phyloP scores from a whole-genome alignment of 2,113 vertebrate species.

The Hippocampus abdominalis region DNA sequence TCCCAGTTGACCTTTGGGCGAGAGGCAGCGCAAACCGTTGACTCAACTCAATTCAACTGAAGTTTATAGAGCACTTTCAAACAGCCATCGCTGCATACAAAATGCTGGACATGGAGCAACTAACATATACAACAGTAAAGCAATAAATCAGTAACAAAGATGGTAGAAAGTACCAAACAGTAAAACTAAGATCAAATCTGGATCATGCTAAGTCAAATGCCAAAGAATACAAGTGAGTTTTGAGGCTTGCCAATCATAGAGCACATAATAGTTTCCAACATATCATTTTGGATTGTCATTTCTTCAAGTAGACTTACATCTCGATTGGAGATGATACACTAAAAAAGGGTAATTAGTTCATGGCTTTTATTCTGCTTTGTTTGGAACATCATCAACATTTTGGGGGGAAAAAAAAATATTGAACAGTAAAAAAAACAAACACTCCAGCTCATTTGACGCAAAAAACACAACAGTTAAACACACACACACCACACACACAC shows the following conservation, averaged over 20 bases:
- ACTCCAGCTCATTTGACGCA: conserved; percentile 33
- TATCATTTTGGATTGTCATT: neutral
- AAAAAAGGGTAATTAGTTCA: neutral
- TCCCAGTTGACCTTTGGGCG: too few species aligned
- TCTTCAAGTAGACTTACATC: conserved; percentile 6
- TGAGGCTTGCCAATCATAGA: neutral
- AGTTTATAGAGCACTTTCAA: too few species aligned
- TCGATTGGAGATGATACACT: conserved; percentile 2
- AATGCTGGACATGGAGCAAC: too few species aligned
- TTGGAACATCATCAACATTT: conserved; percentile 15
- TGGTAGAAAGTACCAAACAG: too few species aligned
- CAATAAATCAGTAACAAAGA: too few species aligned
- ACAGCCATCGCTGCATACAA: too few species aligned
- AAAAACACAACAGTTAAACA: neutral
- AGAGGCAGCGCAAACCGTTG: neutral
- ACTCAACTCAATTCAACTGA: neutral
- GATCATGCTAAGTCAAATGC: too few species aligned
- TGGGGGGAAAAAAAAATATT: conserved; percentile 14
- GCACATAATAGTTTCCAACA: neutral
- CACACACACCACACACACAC: neutral
- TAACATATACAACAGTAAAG: too few species aligned
- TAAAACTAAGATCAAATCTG: too few species aligned
- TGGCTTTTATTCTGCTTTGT: neutral
- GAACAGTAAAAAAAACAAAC: conserved; percentile 30
- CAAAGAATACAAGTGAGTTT: too few species aligned